Conservation (phyloP, 1,140 invertebrate genomes). For the Heliconius eleuchia region DNA sequence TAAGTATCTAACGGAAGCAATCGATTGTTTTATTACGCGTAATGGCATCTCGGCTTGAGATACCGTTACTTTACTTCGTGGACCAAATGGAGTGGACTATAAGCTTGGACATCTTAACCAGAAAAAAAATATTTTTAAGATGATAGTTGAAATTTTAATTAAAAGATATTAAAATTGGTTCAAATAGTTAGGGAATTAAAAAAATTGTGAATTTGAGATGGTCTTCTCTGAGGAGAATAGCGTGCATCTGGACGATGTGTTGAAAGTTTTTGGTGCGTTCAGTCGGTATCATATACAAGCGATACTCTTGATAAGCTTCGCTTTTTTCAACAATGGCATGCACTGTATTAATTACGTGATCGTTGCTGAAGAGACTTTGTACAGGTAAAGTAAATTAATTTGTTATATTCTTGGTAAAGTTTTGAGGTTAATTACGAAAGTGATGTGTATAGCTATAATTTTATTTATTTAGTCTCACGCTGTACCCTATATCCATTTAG, state of each 20-base stretch:
- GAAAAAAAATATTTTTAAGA: not conserved
- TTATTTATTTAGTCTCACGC: no score
- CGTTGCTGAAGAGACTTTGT: constrained; percentile 43
- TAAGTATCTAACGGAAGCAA: constrained; percentile 24
- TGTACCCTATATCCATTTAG: no score
- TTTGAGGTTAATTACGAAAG: not conserved
- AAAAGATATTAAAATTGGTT: not conserved
- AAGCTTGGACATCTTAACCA: not conserved
- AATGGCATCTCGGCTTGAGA: not conserved
- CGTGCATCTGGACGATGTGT: constrained; percentile 44
- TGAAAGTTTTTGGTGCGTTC: constrained; percentile 42
- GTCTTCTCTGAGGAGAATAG: constrained; percentile 23
- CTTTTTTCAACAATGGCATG: constrained; percentile 48
- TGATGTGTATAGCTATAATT: no score
- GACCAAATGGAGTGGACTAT: not conserved
- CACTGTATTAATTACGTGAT: constrained; percentile 47
- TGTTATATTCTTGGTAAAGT: not conserved
- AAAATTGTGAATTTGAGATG: constrained; percentile 28
- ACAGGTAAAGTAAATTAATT: constrained; percentile 38
- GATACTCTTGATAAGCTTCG: constrained; percentile 45
- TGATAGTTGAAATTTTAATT: not conserved
- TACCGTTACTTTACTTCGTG: not conserved
- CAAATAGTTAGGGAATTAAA: not conserved
- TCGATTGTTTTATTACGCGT: constrained; percentile 26
- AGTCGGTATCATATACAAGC: constrained; percentile 43